Conservation (phyloP, 2,797 vertebrate species). For the Sebastes variabilis region DNA sequence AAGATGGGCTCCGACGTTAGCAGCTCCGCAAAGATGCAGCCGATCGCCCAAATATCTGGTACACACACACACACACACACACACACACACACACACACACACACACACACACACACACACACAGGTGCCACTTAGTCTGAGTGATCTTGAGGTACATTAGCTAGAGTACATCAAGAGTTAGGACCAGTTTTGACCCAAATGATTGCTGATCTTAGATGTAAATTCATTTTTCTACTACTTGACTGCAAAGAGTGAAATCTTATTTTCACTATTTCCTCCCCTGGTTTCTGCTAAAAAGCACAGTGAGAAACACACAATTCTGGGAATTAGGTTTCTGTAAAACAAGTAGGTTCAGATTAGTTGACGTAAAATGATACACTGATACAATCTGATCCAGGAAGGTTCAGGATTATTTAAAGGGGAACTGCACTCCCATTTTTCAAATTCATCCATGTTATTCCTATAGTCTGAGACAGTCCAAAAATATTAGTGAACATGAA, state of each 20-base stretch:
- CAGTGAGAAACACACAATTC: not conserved
- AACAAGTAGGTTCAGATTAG: not conserved
- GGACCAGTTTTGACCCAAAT: not conserved
- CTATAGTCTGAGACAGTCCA: not conserved
- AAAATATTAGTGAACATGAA: not conserved
- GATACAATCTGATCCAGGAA: not conserved
- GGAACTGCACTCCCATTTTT: not conserved
- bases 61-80: slow-evolving; percentile 17
- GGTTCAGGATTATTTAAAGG: not conserved
- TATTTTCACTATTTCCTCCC: not conserved
- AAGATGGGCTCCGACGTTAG: slow-evolving; percentile 98
- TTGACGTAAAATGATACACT: not conserved
- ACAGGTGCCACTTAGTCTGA: not conserved
- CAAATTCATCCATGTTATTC: not conserved
- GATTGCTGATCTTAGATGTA: not conserved
- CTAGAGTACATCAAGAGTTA: not conserved
- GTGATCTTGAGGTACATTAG: not conserved
- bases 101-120: not conserved
- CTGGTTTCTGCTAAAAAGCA: not conserved
- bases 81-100: not conserved
- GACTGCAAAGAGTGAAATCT: not conserved
- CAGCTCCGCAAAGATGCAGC: slow-evolving; percentile 98
- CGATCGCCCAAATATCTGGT: slow-evolving; percentile 97
- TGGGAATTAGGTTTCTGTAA: not conserved
- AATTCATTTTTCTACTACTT: not conserved